phyloP scores from a whole-genome alignment of 2,797 vertebrate species.

The Tolypeutes matacus region DNA sequence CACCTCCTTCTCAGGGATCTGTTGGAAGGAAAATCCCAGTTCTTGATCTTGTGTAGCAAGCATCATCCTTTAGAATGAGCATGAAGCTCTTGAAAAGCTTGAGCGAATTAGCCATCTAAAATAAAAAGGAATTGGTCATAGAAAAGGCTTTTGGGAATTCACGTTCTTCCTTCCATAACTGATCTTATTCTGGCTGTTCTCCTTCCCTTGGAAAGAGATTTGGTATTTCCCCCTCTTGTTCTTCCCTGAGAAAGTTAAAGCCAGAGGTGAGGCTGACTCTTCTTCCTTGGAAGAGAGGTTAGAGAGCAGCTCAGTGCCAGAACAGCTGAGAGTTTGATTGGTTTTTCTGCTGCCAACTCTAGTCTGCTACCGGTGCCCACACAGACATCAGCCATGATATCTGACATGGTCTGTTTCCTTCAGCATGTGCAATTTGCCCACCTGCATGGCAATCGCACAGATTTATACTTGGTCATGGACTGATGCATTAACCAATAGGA shows the following conservation, averaged over 20 bases:
- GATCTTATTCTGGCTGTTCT: background rate
- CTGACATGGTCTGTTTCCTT: constrained; percentile 65
- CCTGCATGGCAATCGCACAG: constrained; percentile 44
- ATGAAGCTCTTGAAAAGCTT: background rate
- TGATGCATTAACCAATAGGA: background rate
- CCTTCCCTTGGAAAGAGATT: background rate
- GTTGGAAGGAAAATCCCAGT: background rate
- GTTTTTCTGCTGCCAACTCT: constrained; percentile 69
- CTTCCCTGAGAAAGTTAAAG: constrained; percentile 50
- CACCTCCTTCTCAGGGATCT: background rate
- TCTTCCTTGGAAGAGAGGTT: constrained; percentile 46
- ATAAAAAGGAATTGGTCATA: background rate
- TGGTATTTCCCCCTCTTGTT: background rate
- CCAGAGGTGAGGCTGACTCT: constrained; percentile 63
- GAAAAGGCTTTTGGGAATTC: background rate
- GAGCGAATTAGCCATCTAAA: background rate
- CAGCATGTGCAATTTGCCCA: constrained; percentile 54
- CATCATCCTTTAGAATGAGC: background rate
- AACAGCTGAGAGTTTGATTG: constrained; percentile 77
- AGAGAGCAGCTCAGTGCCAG: constrained; percentile 52
- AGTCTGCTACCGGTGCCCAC: constrained; percentile 51
- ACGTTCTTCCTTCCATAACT: background rate
- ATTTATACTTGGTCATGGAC: constrained; percentile 17
- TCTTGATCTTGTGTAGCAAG: background rate
- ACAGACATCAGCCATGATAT: background rate